These are phyloP conservation scores for Darevskia mixta DNA, from an alignment of 2,797 vertebrate genomes.

Conservation along the genomic window DNA sequence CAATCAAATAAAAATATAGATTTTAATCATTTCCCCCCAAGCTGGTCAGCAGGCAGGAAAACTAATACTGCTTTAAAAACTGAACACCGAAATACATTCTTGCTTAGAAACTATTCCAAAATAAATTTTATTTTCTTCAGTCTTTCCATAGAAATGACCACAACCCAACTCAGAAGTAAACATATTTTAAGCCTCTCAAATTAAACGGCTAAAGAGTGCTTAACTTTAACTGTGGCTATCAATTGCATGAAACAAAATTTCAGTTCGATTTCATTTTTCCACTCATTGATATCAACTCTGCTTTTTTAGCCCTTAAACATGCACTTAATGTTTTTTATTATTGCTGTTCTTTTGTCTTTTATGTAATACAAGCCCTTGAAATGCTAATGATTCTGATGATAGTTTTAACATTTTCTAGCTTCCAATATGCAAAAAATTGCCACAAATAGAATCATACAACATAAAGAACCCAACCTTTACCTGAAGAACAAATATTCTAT, in stretches of 20 bases:
- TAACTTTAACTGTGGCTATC: background rate
- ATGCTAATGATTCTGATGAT: background rate
- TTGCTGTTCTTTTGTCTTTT: conserved; percentile 18
- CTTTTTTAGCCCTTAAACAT: background rate
- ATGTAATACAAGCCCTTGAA: conserved; percentile 27
- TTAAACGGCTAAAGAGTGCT: background rate
- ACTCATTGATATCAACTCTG: background rate
- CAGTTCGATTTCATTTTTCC: background rate
- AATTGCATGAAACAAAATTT: background rate
- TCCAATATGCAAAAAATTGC: background rate
- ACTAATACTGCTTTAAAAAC: background rate
- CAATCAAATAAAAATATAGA: too few relatives aligned
- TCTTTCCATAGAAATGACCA: background rate
- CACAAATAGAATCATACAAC: background rate
- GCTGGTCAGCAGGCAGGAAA: background rate
- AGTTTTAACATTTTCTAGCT: conserved; percentile 10
- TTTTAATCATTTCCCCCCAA: background rate
- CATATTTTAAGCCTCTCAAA: background rate
- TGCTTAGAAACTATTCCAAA: background rate
- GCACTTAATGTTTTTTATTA: background rate
- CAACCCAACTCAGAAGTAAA: background rate
- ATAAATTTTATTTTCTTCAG: background rate
- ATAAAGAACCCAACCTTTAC: conserved; percentile 5
- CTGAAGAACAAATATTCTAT: background rate
- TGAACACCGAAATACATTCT: background rate